These are phyloP conservation scores for Sinocyclocheilus grahami DNA, from an alignment of 2,113 vertebrate species.

Conservation along the genomic window DNA sequence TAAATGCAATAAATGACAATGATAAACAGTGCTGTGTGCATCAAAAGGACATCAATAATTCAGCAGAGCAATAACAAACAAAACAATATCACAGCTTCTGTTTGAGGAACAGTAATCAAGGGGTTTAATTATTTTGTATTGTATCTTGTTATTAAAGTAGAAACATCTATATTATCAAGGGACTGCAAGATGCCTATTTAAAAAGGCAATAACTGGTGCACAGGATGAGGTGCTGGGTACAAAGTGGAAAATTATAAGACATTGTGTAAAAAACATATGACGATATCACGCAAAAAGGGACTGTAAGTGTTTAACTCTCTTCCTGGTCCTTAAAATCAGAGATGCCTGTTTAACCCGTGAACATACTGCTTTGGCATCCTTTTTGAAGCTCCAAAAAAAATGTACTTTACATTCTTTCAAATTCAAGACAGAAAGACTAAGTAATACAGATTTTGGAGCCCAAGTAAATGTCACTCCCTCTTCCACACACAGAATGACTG, in stretches of 20 bases:
- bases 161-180: neutral
- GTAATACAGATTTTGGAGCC: neutral
- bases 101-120: conserved; percentile 18
- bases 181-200: neutral
- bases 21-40: neutral
- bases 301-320: neutral
- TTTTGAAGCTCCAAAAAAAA: too few species aligned
- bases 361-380: too few species aligned
- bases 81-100: neutral
- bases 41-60: conserved; percentile 1
- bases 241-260: conserved; percentile 4
- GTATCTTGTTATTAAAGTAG: neutral
- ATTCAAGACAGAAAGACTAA: too few species aligned
- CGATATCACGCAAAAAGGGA: neutral
- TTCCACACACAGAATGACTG: conserved; percentile 56
- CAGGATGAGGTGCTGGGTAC: neutral
- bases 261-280: neutral
- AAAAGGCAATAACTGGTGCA: neutral
- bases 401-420: too few species aligned
- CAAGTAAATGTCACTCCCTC: too few species aligned
- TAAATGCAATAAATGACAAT: neutral
- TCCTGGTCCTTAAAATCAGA: neutral
- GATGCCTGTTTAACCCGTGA: neutral
- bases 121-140: conserved; percentile 12
- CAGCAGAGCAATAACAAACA: conserved; percentile 9